A percentile compares a stretch with the other conserved stretches of the same genome.
phyloP scores from a whole-genome alignment of 2,797 vertebrate species.

The Mallotus villosus region DNA sequence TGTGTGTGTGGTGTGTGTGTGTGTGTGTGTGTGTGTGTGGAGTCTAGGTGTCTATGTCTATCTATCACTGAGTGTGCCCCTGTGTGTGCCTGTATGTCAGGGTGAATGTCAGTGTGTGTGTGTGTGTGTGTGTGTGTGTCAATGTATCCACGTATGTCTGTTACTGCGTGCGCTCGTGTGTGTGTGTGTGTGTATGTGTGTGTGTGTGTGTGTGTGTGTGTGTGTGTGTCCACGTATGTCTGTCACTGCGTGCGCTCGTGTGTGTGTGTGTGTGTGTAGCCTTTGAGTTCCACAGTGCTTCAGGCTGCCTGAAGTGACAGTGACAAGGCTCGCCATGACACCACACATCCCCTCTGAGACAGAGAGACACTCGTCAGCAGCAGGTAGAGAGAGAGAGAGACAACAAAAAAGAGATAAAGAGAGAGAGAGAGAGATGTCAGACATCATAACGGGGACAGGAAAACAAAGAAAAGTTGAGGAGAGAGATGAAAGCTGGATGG shows the following conservation, averaged over 20 bases:
- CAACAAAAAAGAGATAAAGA: slow-evolving; percentile 17
- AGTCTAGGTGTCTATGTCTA: no score
- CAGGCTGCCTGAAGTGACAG: slow-evolving; percentile 50
- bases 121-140: not conserved
- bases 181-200: slow-evolving; percentile 23
- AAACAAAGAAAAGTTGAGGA: slow-evolving; percentile 5
- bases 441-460: not conserved
- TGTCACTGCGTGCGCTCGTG: not conserved
- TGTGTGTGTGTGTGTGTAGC: no score
- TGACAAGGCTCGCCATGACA: slow-evolving; percentile 52
- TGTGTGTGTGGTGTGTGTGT: no score
- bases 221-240: not conserved
- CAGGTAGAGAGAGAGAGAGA: slow-evolving; percentile 4
- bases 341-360: slow-evolving; percentile 32
- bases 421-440: slow-evolving; percentile 12
- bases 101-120: no score
- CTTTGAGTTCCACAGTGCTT: no score
- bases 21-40: no score
- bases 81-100: no score
- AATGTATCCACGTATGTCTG: not conserved
- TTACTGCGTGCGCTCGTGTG: not conserved
- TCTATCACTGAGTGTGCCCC: no score
- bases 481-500: not conserved
- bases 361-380: not conserved
- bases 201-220: slow-evolving; percentile 4